These are phyloP conservation scores for Calidris pugnax DNA, from an alignment of 2,113 vertebrate genomes.

Conservation along the genomic window DNA sequence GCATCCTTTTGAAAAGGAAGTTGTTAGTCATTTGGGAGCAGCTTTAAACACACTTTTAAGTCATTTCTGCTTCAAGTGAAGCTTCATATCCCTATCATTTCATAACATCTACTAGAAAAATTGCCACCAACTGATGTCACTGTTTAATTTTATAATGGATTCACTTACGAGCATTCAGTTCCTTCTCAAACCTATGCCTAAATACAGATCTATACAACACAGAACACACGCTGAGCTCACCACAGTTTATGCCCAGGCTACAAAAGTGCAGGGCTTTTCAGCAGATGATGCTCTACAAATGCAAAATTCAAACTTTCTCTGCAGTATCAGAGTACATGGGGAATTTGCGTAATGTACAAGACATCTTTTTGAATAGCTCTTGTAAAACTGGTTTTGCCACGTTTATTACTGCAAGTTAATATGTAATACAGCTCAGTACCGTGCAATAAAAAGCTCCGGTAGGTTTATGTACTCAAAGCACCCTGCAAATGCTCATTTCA, in stretches of 20 bases:
- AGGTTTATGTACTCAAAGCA: neutral
- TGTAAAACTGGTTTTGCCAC: slow-evolving; percentile 51
- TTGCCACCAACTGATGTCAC: neutral
- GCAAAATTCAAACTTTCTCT: neutral
- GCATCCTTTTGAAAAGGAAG: neutral
- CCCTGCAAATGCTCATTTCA: neutral
- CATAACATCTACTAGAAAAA: neutral
- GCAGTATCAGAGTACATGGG: neutral
- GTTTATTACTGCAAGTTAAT: slow-evolving; percentile 25
- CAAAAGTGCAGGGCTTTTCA: neutral
- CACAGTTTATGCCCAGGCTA: neutral
- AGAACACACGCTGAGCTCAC: neutral
- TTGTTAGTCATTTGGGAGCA: neutral
- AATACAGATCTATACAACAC: neutral
- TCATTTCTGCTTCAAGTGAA: neutral
- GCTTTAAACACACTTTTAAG: neutral
- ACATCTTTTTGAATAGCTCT: neutral
- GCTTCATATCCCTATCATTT: neutral
- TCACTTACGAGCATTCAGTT: neutral
- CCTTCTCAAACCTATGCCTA: neutral
- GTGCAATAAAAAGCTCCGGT: neutral
- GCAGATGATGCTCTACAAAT: neutral
- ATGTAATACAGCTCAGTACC: neutral
- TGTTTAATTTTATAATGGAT: neutral
- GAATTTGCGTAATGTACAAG: neutral